Base-by-base conservation (phyloP, 2,113 vertebrate genomes). In the Amphiprion percula region DNA sequence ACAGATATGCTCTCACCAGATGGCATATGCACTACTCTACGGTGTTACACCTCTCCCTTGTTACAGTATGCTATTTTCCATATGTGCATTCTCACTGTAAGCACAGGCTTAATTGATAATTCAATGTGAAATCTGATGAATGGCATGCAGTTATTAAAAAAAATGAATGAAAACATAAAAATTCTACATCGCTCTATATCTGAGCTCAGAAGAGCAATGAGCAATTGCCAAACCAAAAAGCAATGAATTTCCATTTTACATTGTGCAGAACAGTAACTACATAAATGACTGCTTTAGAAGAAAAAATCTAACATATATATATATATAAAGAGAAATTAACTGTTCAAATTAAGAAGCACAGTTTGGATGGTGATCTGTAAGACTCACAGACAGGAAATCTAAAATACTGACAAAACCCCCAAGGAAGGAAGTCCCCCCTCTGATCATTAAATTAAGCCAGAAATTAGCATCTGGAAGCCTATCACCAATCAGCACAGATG, bases 1-100 rank as follows among this genome's bases (percentile, higher is more conserved):
- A 66, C 23, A 47, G 74, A 64, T 60, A 54, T 21, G 24, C 56
- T 59, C 50, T 64, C 37, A 33, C 24, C 76, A 80, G 79, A 77
- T 79, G 68, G 72, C 33, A 59, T 10, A 64, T 19, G 44, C 6
- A 19, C 24, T 23, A 24, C 37, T 77, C 28, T 44, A 39, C 30
- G 37, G 4, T n/a, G 26, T 26, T 60, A 54, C 33, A 49, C 15
- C 9, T 19, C 15, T 71, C 17, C 19, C 44, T 30, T 28, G 37
- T 14, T 28, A 21, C 4, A 60, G 26, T 41, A 11, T 46, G 16
- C 41, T 23, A 1, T 75, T 58, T 68, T 4, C n/a, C 19, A 70
- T 12, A 26, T 23, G 10, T 52, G 39, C 44, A 30, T 52, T 24
- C 5, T 65, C 8, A 17, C 12, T 68, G 46, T 47, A 15, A 53